A percentile compares a stretch with the other conserved stretches of the same genome.
Conservation (phyloP, 2,113 vertebrate genomes). For the Hydropotes inermis region DNA sequence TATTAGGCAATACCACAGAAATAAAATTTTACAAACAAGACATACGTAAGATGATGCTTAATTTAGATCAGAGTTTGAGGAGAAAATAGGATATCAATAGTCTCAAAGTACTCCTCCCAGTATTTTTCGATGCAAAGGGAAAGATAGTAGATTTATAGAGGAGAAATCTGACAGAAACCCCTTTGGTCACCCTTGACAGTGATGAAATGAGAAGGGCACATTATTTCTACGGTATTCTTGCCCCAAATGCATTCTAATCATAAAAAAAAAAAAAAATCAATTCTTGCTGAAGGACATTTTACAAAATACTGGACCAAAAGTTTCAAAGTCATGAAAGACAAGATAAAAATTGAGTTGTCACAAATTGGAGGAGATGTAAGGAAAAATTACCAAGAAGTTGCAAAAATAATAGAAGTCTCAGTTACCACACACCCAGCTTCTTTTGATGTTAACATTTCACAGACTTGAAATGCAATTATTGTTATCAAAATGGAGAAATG, state of each 20-base stretch:
- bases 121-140: not conserved
- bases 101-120: not conserved
- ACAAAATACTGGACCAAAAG: not conserved
- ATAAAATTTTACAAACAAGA: not conserved
- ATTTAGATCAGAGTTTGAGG: slow-evolving; percentile 24
- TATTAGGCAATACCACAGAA: not conserved
- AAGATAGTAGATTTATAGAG: not conserved
- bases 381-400: not conserved
- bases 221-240: not conserved
- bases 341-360: not conserved
- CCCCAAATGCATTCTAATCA: not conserved
- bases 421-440: not conserved
- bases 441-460: not conserved
- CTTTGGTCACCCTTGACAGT: not conserved
- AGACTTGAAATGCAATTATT: not conserved
- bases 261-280: not conserved
- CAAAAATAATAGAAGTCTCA: not conserved
- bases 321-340: not conserved
- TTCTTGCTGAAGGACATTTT: not conserved
- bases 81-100: not conserved
- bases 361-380: not conserved
- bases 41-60: not conserved
- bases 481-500: not conserved
- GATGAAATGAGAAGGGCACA: not conserved
- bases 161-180: not conserved